phyloP scores from a whole-genome alignment of 2,888 invertebrate genomes.

The Cremastinae sp. region DNA sequence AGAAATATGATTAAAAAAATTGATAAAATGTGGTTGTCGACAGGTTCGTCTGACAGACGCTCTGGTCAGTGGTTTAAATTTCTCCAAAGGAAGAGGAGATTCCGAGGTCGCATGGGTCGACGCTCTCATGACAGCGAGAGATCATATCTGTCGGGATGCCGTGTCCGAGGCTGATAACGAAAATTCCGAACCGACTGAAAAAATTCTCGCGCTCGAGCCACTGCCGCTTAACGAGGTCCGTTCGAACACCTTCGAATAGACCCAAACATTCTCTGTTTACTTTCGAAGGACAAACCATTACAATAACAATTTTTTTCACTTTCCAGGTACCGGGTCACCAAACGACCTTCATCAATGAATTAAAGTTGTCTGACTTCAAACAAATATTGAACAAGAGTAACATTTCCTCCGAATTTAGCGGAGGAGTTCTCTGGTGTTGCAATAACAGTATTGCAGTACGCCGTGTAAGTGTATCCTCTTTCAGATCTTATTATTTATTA shows the following conservation, averaged over 20 bases:
- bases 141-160: slow-evolving; percentile 82
- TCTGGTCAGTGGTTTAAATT: slow-evolving; percentile 91
- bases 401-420: slow-evolving; percentile 92
- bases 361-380: slow-evolving; percentile 95
- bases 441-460: slow-evolving; percentile 94
- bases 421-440: slow-evolving; percentile 96
- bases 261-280: not conserved
- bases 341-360: slow-evolving; percentile 95
- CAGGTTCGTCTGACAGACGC: slow-evolving; percentile 95
- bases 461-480: slow-evolving; percentile 82
- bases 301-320: slow-evolving; percentile 6
- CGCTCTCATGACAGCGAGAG: slow-evolving; percentile 85
- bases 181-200: slow-evolving; percentile 81
- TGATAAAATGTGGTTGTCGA: too few relatives aligned
- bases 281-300: not conserved
- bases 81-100: slow-evolving; percentile 91
- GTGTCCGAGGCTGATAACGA: slow-evolving; percentile 82
- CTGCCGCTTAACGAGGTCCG: slow-evolving; percentile 81
- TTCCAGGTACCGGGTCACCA: slow-evolving; percentile 86
- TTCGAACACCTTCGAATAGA: slow-evolving; percentile 4
- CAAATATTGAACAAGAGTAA: slow-evolving; percentile 88
- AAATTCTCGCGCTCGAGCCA: slow-evolving; percentile 87
- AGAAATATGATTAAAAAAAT: too few relatives aligned
- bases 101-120: slow-evolving; percentile 98
- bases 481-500: not conserved